A percentile compares a stretch with the other conserved stretches of the same genome.
Conservation (phyloP, 2,113 vertebrate genomes). For the Ceuthmochares aereus region DNA sequence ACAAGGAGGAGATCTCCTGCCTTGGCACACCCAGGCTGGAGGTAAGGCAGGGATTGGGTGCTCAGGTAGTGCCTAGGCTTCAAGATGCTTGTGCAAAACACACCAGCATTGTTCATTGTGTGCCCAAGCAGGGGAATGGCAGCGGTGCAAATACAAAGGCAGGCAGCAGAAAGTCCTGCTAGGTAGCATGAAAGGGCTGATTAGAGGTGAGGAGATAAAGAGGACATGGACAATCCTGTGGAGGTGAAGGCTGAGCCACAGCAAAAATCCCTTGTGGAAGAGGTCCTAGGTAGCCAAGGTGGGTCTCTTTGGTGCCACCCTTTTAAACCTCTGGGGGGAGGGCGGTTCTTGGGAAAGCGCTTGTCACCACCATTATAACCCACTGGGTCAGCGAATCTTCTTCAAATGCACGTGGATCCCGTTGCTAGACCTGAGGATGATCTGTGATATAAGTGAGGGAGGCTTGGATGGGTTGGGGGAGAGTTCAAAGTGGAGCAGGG, state of each 20-base stretch:
- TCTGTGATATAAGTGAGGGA: not conserved
- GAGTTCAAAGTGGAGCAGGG: conserved; percentile 53
- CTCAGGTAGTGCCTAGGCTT: not conserved
- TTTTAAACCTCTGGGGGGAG: not conserved
- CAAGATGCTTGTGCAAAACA: fast-evolving
- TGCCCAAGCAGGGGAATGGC: fast-evolving
- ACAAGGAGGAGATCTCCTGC: not conserved
- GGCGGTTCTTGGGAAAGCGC: not conserved
- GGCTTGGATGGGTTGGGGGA: conserved; percentile 41
- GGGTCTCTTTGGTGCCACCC: not conserved
- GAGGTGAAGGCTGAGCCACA: not conserved
- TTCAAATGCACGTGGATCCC: conserved; percentile 42
- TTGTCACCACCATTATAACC: fast-evolving
- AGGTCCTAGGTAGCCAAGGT: not conserved
- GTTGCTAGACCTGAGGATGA: conserved; percentile 81
- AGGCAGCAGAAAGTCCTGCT: not conserved
- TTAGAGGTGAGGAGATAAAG: not conserved
- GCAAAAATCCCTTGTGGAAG: not conserved
- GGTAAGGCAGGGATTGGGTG: not conserved
- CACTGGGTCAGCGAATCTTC: not conserved
- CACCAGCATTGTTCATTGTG: fast-evolving
- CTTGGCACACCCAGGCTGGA: not conserved
- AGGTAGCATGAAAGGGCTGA: fast-evolving
- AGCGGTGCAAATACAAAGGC: not conserved
- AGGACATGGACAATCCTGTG: fast-evolving